These are phyloP conservation scores for Noctua comes DNA, from an alignment of 2,888 invertebrate genomes.

Conservation along the genomic window DNA sequence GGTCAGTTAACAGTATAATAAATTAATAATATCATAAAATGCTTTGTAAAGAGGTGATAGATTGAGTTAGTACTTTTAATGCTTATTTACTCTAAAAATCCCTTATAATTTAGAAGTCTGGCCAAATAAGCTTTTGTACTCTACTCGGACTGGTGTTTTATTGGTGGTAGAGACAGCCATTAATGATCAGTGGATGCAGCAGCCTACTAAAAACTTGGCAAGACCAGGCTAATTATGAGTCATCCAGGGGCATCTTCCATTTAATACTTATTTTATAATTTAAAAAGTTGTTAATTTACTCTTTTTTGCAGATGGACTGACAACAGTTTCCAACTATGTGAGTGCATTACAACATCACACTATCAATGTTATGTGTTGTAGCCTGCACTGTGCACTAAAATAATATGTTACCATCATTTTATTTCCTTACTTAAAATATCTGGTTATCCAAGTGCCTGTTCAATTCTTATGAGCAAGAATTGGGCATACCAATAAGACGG, in stretches of 20 bases:
- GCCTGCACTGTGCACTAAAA: slow-evolving; percentile 55
- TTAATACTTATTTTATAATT: background rate
- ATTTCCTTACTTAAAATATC: background rate
- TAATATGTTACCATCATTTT: background rate
- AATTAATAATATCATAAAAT: background rate
- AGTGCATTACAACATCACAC: slow-evolving; percentile 55
- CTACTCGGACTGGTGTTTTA: background rate
- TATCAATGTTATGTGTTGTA: slow-evolving; percentile 61
- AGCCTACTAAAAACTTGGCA: background rate
- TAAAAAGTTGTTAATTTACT: slow-evolving; percentile 21
- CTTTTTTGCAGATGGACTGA: slow-evolving; percentile 69
- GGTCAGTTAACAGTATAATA: slow-evolving; percentile 5
- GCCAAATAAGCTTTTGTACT: background rate
- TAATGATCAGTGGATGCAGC: background rate
- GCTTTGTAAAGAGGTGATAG: slow-evolving; percentile 19
- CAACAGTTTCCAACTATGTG: slow-evolving; percentile 59
- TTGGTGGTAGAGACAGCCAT: background rate
- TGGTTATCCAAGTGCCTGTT: background rate
- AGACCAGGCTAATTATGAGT: background rate
- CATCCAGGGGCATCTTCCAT: background rate
- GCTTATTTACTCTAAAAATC: background rate
- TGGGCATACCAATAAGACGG: background rate
- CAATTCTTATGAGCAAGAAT: background rate
- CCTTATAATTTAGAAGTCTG: background rate
- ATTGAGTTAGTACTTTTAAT: background rate